Evolutionary conservation across 37 sponge, comb jelly and placozoan species (phyloP), one percentile per base, ranked within the genome.

Genomic region (Bolinopsis microptera): DNA sequence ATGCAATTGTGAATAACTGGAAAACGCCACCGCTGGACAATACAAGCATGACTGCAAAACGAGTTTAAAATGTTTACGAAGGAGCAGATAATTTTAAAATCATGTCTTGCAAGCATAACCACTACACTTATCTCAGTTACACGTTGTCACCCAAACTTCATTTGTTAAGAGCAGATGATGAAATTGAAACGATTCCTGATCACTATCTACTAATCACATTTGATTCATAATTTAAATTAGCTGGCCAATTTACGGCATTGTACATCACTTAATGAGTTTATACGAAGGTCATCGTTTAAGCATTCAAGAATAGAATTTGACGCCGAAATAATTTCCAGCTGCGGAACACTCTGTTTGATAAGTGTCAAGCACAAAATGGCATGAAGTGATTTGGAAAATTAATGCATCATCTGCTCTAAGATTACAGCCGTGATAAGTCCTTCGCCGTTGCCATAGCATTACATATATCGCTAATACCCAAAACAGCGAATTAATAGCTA

Each of bases 401-500:
- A 48, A 48, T 48, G 61, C 61, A 48, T 48, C 61, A 48, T 48
- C 61, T 48, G 61, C 61, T 77, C 80, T 77, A 35, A 77, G 33
- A 77, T 77, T 77, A 77, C 80, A 77, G 32, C 36, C 36, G 21
- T 48, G 61, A 48, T 48, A 35, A 13, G 80, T 32, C 35, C 80
- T 77, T 32, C 0, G 80, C 37, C 80, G 80, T 77, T 77, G 80
- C 80, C 80, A 77, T 77, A 32, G 80, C 37, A 35, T 32, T 13
- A 48, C 61, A 48, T 48, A n/a, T 25, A 35, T 35, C 33, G 32
- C 37, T 34, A 77, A 77, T 77, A 77, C 80, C 80, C 74, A 3
- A 77, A 77, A 77, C 9, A 48, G 61, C 13, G 13, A 48, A 48
- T 48, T 18, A 48, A 48, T n/a, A n/a, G n/a, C n/a, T n/a, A n/a